Evolutionary conservation across 2,113 vertebrate species (phyloP), one percentile per base, ranked within the genome.

Genomic region (Hippocampus barbouri): DNA sequence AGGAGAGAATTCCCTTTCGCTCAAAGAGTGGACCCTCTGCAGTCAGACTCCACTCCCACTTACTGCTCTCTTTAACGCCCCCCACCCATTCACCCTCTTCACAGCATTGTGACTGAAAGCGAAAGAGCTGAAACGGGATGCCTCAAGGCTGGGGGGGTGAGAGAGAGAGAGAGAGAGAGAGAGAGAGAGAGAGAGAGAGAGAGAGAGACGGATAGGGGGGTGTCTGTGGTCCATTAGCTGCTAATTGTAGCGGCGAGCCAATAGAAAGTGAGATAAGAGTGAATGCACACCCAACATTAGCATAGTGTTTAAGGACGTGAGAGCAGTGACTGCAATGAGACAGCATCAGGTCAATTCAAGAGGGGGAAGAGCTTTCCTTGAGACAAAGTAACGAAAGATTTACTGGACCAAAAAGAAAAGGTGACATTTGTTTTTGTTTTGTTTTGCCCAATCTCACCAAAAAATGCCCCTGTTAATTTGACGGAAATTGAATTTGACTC

Each of bases 31-130:
- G 90, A 88, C 89, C 90, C 86, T 91, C 88, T 92, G 90, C 88
- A 89, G 91, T 92, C 91, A 92, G 87, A 91, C 88, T 92, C 88
- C 86, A 92, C 89, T 91, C 87, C 86, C 86, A 91, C 88, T 89
- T 89, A 89, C 86, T 73, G 80, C 86, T 90, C 86, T 90, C 83
- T 81, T 56, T 23, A 88, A 90, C 88, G 84, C 82, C 87, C 81
- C 86, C 84, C 85, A 83, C 79, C 81, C 83, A 84, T 85, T 88
- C 85, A 86, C 76, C 73, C 85, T 74, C 80, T 83, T 81, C 78
- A 83, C 84, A 85, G 84, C 86, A 86, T 90, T 90, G 88, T 89
- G 81, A 90, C 87, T 90, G 81, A 90, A 89, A 91, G 85, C 85
- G 77, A 87, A 89, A 86, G 87, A 92, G 87, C 87, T 90, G 90